Evolutionary conservation across 2,888 invertebrate species (phyloP), one percentile per base, ranked within the genome.

Genomic region (Camponotus fellah): DNA sequence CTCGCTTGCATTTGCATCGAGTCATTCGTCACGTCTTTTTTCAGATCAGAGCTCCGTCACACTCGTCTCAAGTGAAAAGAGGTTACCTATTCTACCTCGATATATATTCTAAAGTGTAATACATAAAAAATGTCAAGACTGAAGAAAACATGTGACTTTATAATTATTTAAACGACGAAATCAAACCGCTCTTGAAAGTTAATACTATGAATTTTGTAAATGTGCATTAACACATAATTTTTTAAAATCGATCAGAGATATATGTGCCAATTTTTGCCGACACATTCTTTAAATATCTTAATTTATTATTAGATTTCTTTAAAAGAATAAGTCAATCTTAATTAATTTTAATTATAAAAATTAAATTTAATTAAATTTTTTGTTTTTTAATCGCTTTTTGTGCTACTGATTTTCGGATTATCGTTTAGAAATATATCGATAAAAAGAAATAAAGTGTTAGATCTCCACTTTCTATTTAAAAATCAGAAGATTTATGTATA

Each of bases 1-100:
- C 43, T 6, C 9, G 43, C 32, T 66, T 21, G 26, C 58, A 37
- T 76, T 76, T 68, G 26, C 40, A 56, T 66, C 43, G 56, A 66
- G 37, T 66, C 37, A 37, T 37, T 17, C 21, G 21, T 9, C 12
- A n/a, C 9, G 4, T n/a, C 17, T 40, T 77, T 66, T 77, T 40
- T 21, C 0, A 0, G 40, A 37, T 66, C 37, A 32, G 17, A 8
- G 53, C 34, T 65, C 10, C 17, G 6, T 40, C 58, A 58, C 12
- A 17, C 14, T 72, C 12, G n/a, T 46, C 49, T 62, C 26, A 8
- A 8, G 10, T 37, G 3, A 37, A 65, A 64, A 64, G 2, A 14
- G 21, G n/a, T 49, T n/a, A 17, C 0, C 46, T 2, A 37, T 75
- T 46, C 37, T 8, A 43, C 10, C 46, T 64, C 5, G 43, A 14